Conservation (phyloP, 2,888 invertebrate genomes). For the Tenthredo scrophulariae region DNA sequence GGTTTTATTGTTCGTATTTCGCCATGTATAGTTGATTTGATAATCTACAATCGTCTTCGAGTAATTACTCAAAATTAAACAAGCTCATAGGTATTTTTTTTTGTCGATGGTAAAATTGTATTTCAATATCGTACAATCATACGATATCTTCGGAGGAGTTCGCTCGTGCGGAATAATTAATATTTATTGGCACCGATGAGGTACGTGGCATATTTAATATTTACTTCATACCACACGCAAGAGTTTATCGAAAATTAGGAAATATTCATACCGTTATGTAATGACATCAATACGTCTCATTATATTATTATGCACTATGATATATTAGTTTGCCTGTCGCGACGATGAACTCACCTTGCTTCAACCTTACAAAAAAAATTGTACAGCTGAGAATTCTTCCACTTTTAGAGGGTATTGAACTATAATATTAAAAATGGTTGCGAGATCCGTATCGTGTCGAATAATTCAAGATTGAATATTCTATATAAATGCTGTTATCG, state of each 20-base stretch:
- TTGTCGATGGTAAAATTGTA: not conserved
- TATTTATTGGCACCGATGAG: not conserved
- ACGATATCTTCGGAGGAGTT: not conserved
- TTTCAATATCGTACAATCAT: not conserved
- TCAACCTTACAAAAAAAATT: not conserved
- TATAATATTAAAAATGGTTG: not conserved
- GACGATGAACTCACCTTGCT: not conserved
- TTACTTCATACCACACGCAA: not conserved
- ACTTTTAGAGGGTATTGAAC: not conserved
- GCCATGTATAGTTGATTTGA: not conserved
- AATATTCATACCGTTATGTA: not conserved
- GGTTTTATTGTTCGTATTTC: not conserved
- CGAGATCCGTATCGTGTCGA: not conserved
- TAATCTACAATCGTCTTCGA: conserved; percentile 4
- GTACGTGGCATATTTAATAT: not conserved
- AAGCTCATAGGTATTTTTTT: not conserved
- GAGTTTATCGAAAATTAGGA: not conserved
- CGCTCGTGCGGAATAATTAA: not conserved
- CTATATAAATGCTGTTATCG: no score
- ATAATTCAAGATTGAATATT: not conserved
- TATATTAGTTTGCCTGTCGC: not conserved
- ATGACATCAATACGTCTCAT: not conserved
- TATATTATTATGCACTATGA: not conserved
- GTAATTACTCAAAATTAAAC: not conserved
- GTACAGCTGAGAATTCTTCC: not conserved